phyloP scores from a whole-genome alignment of 2,797 vertebrate genomes.

The Cheirogaleus major region DNA sequence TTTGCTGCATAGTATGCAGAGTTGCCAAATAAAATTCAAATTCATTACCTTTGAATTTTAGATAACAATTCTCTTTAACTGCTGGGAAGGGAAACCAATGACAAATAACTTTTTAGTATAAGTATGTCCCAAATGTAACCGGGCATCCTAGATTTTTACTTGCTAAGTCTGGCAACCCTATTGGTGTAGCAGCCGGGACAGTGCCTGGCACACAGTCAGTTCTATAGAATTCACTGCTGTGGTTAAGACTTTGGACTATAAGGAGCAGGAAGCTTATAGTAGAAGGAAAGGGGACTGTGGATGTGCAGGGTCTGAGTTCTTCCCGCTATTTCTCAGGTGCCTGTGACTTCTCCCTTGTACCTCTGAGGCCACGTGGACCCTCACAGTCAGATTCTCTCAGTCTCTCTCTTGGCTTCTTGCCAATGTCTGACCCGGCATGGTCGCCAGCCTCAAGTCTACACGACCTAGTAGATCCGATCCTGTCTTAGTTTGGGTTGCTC shows the following conservation, averaged over 20 bases:
- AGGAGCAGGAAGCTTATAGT: background rate
- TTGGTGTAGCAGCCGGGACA: background rate
- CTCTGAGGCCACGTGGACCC: background rate
- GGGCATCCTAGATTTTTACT: background rate
- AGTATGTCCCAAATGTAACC: background rate
- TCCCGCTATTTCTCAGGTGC: background rate
- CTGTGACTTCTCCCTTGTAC: background rate
- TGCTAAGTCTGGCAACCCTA: too few relatives aligned
- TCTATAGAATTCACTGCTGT: background rate
- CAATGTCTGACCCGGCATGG: background rate
- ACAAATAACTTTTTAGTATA: background rate
- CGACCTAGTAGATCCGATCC: background rate
- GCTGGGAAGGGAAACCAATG: background rate
- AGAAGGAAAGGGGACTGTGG: background rate
- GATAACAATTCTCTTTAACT: background rate
- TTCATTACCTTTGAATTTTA: background rate
- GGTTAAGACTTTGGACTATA: background rate
- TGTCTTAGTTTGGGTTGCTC: background rate
- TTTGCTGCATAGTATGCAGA: too few relatives aligned
- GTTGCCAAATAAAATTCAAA: background rate
- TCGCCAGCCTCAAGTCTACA: too few relatives aligned
- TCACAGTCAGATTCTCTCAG: accelerated
- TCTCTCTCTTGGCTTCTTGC: background rate
- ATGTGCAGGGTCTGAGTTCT: background rate
- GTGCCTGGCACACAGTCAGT: background rate